Evolutionary conservation across 2,113 vertebrate species (phyloP).

Genomic region (Sceloporus tristichus): DNA sequence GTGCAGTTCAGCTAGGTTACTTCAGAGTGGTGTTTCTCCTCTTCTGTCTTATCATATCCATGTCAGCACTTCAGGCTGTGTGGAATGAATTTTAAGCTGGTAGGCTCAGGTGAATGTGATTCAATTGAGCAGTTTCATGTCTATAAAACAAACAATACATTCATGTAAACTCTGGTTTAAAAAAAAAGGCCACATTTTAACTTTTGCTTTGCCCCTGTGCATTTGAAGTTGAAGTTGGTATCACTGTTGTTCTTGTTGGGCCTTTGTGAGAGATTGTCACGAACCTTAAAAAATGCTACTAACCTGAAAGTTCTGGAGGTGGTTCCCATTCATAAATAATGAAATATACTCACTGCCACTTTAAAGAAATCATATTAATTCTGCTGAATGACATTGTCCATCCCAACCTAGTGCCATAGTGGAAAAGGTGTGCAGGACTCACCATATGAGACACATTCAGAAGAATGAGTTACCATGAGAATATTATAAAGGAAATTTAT

Average conservation of each 20-base stretch:
- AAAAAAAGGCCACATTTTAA: conserved; percentile 63
- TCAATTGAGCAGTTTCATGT: conserved; percentile 83
- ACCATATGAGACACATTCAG: not conserved
- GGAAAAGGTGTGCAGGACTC: not conserved
- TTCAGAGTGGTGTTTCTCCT: conserved; percentile 89
- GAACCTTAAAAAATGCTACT: conserved; percentile 1
- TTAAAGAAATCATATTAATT: not conserved
- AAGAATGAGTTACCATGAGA: not conserved
- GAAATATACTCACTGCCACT: conserved; percentile 6
- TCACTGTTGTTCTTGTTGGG: conserved; percentile 4
- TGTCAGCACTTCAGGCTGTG: conserved; percentile 93
- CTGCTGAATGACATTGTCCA: not conserved
- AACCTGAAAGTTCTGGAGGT: conserved; percentile 16
- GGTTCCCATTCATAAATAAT: conserved; percentile 6
- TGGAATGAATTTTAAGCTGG: conserved; percentile 88
- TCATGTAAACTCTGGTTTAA: conserved; percentile 68
- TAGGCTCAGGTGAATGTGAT: conserved; percentile 81
- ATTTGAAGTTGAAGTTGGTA: conserved; percentile 26
- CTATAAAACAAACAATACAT: conserved; percentile 78
- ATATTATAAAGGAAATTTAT: not conserved
- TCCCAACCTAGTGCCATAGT: no score
- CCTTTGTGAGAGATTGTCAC: not conserved
- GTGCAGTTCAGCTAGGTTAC: conserved; percentile 88
- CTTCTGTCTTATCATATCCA: conserved; percentile 96
- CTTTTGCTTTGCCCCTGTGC: conserved; percentile 34